Evolutionary conservation across 2,113 vertebrate genomes (phyloP).

Genomic region (Mesocricetus auratus): DNA sequence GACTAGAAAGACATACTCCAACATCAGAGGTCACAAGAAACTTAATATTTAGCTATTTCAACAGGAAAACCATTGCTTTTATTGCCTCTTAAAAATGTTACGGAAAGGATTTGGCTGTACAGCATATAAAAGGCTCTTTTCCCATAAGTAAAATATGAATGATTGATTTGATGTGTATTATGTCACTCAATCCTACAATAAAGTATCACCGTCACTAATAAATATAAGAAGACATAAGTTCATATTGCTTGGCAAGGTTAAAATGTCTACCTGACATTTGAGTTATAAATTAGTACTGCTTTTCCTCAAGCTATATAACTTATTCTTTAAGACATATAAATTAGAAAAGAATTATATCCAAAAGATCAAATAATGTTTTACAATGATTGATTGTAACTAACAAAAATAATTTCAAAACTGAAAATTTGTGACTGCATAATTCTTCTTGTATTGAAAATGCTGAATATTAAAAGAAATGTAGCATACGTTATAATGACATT

Average conservation of each 20-base stretch:
- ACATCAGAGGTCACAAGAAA: neutral
- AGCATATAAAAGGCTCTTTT: constrained; percentile 41
- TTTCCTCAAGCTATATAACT: constrained; percentile 58
- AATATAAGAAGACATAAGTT: constrained; percentile 72
- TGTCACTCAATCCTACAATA: constrained; percentile 71
- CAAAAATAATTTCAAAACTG: constrained; percentile 51
- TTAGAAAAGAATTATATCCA: constrained; percentile 58
- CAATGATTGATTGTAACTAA: constrained; percentile 63
- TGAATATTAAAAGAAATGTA: constrained; percentile 55
- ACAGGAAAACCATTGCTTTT: constrained; percentile 42
- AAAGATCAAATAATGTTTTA: constrained; percentile 63
- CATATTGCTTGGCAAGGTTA: constrained; percentile 65
- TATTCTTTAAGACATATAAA: constrained; percentile 58
- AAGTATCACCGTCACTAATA: constrained; percentile 77
- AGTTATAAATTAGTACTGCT: constrained; percentile 75
- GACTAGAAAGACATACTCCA: neutral
- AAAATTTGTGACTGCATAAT: constrained; percentile 61
- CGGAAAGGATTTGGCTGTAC: constrained; percentile 42
- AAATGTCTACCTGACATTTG: constrained; percentile 68
- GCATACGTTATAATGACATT: neutral
- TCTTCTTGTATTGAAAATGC: constrained; percentile 20
- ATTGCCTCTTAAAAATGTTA: constrained; percentile 55
- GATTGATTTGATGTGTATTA: constrained; percentile 82
- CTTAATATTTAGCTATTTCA: constrained; percentile 43
- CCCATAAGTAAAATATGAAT: constrained; percentile 63